Base-by-base conservation (phyloP, 2,888 invertebrate genomes). In the Clusia tigrina region DNA sequence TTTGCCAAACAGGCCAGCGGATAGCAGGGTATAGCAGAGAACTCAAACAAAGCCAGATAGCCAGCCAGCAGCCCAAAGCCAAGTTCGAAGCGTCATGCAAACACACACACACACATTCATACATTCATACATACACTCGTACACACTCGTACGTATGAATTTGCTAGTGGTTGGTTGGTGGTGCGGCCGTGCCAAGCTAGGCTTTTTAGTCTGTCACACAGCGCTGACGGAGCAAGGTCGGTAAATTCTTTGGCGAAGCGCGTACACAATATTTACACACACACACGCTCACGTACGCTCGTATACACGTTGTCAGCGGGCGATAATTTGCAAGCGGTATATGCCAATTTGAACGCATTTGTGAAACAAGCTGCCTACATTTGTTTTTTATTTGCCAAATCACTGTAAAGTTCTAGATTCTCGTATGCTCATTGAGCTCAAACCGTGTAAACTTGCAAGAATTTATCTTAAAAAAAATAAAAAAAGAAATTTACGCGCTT, bases 221-320 rank as follows among this genome's bases (percentile, higher is more conserved):
- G 77, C 81, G 81, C 79, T 81, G 81, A 81, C 79, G 80, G 76
- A 78, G 79, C 77, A 77, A 80, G 83, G 78, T 82, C 80, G 78
- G 22, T 22, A 6, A 22, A 20, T 48, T 20, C 22, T 15, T 48
- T 20, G 22, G 22, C 18, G 15, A 48, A 48, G 22, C 48, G 48
- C 48, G 48, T 20, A 20, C 18, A 20, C 20, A n/a, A 42, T 32
- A 32, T 6, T 12, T 12, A 42, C 42, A 42, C 42, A 42, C 42
- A n/a, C 42, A 42, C 9, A n/a, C 9, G n/a, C 42, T 6, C 9
- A n/a, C 42, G n/a, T n/a, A 42, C 12, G 6, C 6, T 32, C 32
- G 32, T 12, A 32, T 12, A 32, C 6, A 32, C 32, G 32, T 6
- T 9, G 12, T 32, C 32, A 32, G 12, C 6, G 32, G 6, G 32